Conservation (phyloP, 1,140 invertebrate species). For the Armadillidium nasatum region DNA sequence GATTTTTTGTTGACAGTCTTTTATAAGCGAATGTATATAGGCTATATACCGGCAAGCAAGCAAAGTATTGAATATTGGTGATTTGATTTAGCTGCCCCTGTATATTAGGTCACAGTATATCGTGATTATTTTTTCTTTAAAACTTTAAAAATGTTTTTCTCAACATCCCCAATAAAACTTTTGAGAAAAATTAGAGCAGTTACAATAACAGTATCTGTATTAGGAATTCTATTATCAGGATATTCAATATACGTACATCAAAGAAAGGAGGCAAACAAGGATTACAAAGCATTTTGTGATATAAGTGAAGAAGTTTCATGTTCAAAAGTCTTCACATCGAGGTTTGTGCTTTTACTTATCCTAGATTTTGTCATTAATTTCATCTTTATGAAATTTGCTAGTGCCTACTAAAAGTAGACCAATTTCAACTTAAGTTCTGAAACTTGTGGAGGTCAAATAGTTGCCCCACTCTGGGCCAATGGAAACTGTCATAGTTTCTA, state of each 20-base stretch:
- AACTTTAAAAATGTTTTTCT: no score
- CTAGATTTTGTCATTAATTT: no score
- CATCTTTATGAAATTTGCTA: background rate
- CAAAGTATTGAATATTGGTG: no score
- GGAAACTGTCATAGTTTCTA: no score
- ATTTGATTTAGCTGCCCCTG: no score
- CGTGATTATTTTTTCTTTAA: no score
- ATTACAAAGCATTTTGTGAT: background rate
- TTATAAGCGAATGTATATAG: no score
- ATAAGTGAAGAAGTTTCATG: background rate
- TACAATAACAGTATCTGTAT: background rate
- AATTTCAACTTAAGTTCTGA: no score
- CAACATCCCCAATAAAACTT: background rate
- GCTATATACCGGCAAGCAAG: no score
- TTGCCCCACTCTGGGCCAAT: background rate
- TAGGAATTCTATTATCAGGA: background rate
- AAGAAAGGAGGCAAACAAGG: background rate
- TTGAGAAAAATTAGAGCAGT: background rate
- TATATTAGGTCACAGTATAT: no score
- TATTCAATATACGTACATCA: background rate
- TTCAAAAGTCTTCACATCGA: background rate
- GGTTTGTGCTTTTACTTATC: background rate
- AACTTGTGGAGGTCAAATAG: no score
- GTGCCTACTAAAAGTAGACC: background rate
- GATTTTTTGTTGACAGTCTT: no score